These are phyloP conservation scores for Gryllus longicercus DNA, from an alignment of 2,888 invertebrate genomes.

Conservation along the genomic window DNA sequence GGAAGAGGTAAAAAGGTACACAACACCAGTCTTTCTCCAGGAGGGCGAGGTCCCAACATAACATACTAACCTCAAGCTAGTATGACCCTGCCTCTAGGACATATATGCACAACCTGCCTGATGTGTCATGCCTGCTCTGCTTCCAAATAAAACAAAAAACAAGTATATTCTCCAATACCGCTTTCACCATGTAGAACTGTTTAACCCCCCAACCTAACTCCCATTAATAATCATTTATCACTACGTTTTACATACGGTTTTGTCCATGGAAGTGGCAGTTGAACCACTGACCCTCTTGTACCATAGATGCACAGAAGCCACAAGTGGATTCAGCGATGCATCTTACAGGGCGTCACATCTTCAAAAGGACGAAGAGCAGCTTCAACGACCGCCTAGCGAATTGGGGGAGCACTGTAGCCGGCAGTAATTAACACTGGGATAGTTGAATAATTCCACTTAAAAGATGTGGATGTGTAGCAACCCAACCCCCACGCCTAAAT, in stretches of 20 bases:
- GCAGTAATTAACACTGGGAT: not conserved
- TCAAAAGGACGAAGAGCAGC: conserved; percentile 25
- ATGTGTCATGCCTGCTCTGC: conserved; percentile 25
- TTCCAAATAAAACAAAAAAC: conserved; percentile 5
- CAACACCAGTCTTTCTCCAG: not conserved
- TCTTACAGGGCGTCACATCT: conserved; percentile 25
- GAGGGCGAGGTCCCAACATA: not conserved
- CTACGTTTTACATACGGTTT: conserved; percentile 32
- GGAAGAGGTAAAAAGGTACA: not conserved
- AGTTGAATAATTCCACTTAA: conserved; percentile 12
- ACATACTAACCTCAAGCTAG: conserved; percentile 2
- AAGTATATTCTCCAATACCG: conserved; percentile 5
- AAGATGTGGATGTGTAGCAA: conserved; percentile 23
- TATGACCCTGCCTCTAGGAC: too few relatives aligned
- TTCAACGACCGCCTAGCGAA: conserved; percentile 24
- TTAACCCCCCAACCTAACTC: conserved; percentile 12
- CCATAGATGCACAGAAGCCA: conserved; percentile 30
- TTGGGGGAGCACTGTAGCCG: conserved; percentile 30
- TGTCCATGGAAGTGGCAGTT: conserved; percentile 29
- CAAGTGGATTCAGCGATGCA: conserved; percentile 25
- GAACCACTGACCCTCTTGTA: conserved; percentile 29
- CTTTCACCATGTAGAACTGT: not conserved
- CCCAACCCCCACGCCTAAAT: conserved; percentile 27
- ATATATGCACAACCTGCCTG: too few relatives aligned
- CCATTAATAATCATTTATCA: conserved; percentile 3